Evolutionary conservation across 2,113 vertebrate genomes (phyloP), one percentile per base, ranked within the genome.

Genomic region (Zapus hudsonius): DNA sequence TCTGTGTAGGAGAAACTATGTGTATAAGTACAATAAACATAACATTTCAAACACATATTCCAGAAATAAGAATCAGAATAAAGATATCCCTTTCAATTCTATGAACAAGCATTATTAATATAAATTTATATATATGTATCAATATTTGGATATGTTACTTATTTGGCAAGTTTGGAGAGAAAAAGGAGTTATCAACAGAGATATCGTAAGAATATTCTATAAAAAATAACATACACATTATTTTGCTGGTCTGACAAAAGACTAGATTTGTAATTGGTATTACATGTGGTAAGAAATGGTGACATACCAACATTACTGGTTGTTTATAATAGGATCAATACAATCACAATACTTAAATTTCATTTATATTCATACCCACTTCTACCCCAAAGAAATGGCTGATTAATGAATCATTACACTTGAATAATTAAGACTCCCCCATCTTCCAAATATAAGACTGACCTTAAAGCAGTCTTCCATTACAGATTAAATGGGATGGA

Each of bases 31-130:
- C 79, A 87, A 13, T 80, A 90, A 82, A 87, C 40, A 80, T 23
- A 23, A 29, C 55, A 88, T 74, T 59, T 75, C 82, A 94, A 85
- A 82, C n/a, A 93, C 11, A 92, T 73, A 70, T 81, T 78, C 74
- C 52, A 66, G 44, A 75, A 91, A 84, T 73, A 78, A 73, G 31
- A 82, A 92, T 78, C 63, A 91, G 69, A 80, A 80, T 69, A 7
- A 89, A 75, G 47, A 69, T 82, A 40, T 44, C n/a, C 52, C 81
- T 59, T 93, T 57, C 9, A 91, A 57, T 75, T 87, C 36, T 76
- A 86, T 59, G 29, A 89, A 85, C 90, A 29, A 74, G 70, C 29
- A 74, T 40, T 90, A 83, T 64, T 22, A 78, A 17, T 70, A 12
- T 69, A 91, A 81, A 82, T 59, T n/a, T n/a, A 76, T 12, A 70